These are phyloP conservation scores for Rhagologus leucostigma DNA, from an alignment of 2,113 vertebrate genomes.

Conservation along the genomic window DNA sequence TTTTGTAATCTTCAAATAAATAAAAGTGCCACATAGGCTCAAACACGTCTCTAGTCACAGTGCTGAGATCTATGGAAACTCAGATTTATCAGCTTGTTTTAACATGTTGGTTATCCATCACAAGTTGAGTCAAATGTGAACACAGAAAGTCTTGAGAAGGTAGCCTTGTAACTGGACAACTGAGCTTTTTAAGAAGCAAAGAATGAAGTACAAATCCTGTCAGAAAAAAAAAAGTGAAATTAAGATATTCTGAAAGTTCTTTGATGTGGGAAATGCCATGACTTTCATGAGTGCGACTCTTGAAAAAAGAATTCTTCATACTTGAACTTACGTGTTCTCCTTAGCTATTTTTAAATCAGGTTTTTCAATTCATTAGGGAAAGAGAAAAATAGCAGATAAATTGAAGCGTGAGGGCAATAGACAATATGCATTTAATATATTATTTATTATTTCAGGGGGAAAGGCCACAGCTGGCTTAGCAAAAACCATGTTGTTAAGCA, in stretches of 20 bases:
- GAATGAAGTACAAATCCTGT: not conserved
- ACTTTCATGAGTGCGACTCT: not conserved
- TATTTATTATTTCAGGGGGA: not conserved
- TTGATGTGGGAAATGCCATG: not conserved
- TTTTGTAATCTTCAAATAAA: not conserved
- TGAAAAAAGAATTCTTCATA: not conserved
- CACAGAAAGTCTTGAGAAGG: not conserved
- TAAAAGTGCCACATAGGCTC: not conserved
- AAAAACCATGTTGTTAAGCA: not conserved
- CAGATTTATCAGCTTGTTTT: slow-evolving; percentile 1
- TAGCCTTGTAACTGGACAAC: not conserved
- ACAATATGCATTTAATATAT: not conserved
- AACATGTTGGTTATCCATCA: slow-evolving; percentile 6
- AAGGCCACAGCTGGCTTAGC: not conserved
- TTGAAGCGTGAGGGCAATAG: not conserved
- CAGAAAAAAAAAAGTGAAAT: not conserved
- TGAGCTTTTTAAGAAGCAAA: not conserved
- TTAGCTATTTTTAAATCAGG: not conserved
- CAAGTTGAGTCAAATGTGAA: not conserved
- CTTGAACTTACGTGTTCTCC: not conserved
- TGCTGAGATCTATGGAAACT: not conserved
- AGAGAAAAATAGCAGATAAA: not conserved
- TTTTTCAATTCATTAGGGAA: not conserved
- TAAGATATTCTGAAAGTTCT: not conserved
- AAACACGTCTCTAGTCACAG: not conserved